These are phyloP conservation scores for Drosophila prosaltans DNA, from an alignment of 1,140 invertebrate species.

Conservation along the genomic window DNA sequence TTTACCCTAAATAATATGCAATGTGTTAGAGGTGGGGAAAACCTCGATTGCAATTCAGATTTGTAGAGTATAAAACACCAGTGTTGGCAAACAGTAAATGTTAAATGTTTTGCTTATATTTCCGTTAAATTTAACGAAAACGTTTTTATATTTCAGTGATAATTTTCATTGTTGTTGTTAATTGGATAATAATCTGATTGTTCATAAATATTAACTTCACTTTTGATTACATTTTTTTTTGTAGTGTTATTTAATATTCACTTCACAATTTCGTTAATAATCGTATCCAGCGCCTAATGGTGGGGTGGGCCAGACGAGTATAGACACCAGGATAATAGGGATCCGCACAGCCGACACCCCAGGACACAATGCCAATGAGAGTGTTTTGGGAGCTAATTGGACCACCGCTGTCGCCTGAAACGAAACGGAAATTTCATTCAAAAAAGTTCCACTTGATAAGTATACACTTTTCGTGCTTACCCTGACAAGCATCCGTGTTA, in stretches of 20 bases:
- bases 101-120: no score
- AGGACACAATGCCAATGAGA: slow-evolving; percentile 86
- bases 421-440: background rate
- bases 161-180: no score
- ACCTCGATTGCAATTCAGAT: no score
- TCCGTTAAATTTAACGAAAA: no score
- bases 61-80: no score
- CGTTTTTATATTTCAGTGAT: no score
- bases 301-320: slow-evolving; percentile 84
- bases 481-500: slow-evolving; percentile 79
- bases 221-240: no score
- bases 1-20: slow-evolving; percentile 53
- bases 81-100: no score
- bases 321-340: slow-evolving; percentile 86
- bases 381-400: slow-evolving; percentile 80
- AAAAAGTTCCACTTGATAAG: slow-evolving; percentile 12
- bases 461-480: slow-evolving; percentile 38
- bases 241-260: background rate
- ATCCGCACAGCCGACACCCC: slow-evolving; percentile 86
- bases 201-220: no score
- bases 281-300: slow-evolving; percentile 72
- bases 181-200: no score
- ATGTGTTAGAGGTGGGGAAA: no score
- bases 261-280: slow-evolving; percentile 66
- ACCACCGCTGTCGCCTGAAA: slow-evolving; percentile 84